Conservation (phyloP, 2,113 vertebrate genomes). For the Procavia capensis region DNA sequence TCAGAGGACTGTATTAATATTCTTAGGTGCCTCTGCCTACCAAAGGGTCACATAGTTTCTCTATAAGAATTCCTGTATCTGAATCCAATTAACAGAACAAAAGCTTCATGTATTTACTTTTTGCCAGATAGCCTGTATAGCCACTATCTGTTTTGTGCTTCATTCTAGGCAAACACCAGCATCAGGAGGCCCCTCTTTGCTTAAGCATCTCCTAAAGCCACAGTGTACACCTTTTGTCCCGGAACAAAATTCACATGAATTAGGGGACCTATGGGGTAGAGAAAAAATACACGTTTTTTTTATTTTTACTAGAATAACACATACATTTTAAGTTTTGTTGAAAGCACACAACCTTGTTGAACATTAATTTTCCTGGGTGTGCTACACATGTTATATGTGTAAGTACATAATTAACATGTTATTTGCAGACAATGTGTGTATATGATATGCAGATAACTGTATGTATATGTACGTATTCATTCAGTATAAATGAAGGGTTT, state of each 20-base stretch:
- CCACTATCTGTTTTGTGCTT: background rate
- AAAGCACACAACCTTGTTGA: too few species aligned
- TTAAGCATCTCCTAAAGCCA: background rate
- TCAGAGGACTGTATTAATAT: background rate
- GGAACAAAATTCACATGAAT: background rate
- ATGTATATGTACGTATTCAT: background rate
- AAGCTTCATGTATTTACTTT: background rate
- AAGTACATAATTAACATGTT: too few species aligned
- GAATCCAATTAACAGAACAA: background rate
- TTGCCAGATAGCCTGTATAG: background rate
- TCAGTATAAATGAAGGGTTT: background rate
- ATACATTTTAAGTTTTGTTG: too few species aligned
- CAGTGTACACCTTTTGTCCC: background rate
- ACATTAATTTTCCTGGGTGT: too few species aligned
- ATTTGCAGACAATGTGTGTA: too few species aligned
- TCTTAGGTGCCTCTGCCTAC: background rate
- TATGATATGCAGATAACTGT: too few species aligned
- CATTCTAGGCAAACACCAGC: background rate
- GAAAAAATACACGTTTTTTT: too few species aligned
- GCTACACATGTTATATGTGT: too few species aligned
- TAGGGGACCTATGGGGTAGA: background rate
- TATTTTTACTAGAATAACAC: too few species aligned
- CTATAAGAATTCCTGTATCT: background rate
- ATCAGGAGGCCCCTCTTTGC: background rate
- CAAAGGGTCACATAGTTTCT: background rate